Evolutionary conservation across 2,797 vertebrate species (phyloP), one percentile per base, ranked within the genome.

Genomic region (Karalla daura): DNA sequence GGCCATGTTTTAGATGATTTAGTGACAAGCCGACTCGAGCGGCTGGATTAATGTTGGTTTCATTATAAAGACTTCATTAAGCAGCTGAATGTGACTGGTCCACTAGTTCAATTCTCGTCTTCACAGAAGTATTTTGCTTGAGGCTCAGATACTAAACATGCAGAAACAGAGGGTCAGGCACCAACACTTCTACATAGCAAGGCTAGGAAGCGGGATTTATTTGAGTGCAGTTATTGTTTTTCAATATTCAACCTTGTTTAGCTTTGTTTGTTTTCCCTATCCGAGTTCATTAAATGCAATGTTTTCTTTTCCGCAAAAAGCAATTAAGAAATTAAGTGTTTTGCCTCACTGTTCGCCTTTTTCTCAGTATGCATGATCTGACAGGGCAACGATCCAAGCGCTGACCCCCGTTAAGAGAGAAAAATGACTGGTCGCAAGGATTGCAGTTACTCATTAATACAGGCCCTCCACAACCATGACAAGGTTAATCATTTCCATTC

Each of bases 11-110:
- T 20, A 32, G 20, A 4, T 17, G 11, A 47, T 32, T 47, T 55
- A 13, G 21, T 54, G 50, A 55, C 5, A 54, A 11, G 24, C 11
- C 5, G 0, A 21, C 36, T 14, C 17, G 28, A 41, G 51, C 27
- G 17, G 28, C 21, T 24, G 28, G 21, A 55, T 43, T 27, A 40
- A 27, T 27, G 44, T 5, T 17, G 35, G n/a, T n/a, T 43, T 50
- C 13, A 50, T 43, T 43, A 41, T n/a, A n/a, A 50, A 43, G 5
- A 23, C n/a, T 47, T 33, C 1, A 54, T 49, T 27, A 21, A 67
- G 28, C 18, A 56, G 18, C n/a, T 30, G 13, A 53, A 46, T 18
- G 21, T 4, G 4, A 18, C 21, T 21, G 5, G 23, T 5, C 24
- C 36, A 23, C 32, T 23, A 7, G 9, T 30, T 41, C 1, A 27